Evolutionary conservation across 1,140 invertebrate species (phyloP), one percentile per base, ranked within the genome.

Genomic region (Trachymyrmex cornetzi): DNA sequence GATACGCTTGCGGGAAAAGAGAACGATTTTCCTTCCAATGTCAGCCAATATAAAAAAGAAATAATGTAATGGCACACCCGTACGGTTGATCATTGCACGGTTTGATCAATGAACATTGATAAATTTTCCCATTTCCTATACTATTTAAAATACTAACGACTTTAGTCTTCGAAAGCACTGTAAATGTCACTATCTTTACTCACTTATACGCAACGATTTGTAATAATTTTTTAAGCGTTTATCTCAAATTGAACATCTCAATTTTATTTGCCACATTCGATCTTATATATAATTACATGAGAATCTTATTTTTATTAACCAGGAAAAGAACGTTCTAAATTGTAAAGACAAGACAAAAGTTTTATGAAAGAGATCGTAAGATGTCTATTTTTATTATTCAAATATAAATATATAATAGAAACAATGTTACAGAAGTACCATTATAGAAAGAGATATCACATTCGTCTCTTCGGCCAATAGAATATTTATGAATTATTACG

Each of bases 401-500:
- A 71, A 57, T 84, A 75, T 34, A 34, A 75, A 75, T 38, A 27
- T 24, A 34, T 34, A 81, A 16, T 34, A 71, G 69, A 57, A 59
- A 48, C 55, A 3, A 59, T 61, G 38, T 1, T 30, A 12, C 30
- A 34, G 38, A 16, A 50, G 7, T 50, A 22, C 0, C 55, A 53
- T 59, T 44, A 44, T 12, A 55, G 9, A 38, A 16, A 64, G 30
- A 71, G 38, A 48, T 44, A 72, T 59, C 19, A 75, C 19, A 75
- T 50, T 57, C 27, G 16, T 38, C 48, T 55, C 9, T 24, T 30
- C 27, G 38, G 7, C 12, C 63, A 2, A 61, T 84, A 63, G 55
- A 74, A 84, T 84, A 84, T 84, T 84, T 84, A 75, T 63, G 80
- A 74, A 84, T 84, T 61, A 63, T 84, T 84, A 84, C 38, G 55